Percentiles rank a stretch among this genome's conserved stretches.
These are phyloP conservation scores for Stegostoma tigrinum DNA, from an alignment of 2,113 vertebrate genomes.

Conservation along the genomic window DNA sequence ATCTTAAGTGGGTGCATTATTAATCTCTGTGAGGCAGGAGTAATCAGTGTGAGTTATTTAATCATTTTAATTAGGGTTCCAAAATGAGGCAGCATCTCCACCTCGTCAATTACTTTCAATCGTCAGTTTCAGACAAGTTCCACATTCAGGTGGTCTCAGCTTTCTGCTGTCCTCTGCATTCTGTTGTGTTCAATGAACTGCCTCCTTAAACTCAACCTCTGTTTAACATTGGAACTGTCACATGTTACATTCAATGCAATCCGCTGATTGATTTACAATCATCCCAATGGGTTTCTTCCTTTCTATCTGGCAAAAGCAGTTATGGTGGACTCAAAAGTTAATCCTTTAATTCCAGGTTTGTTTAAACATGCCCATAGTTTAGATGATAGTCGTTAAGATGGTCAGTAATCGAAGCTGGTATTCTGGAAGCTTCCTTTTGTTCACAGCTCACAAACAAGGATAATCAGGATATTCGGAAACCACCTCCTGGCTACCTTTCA, in stretches of 20 bases:
- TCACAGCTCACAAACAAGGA: not conserved
- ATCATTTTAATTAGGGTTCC: not conserved
- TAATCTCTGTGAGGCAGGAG: not conserved
- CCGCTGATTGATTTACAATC: not conserved
- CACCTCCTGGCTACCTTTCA: not conserved
- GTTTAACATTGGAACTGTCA: not conserved
- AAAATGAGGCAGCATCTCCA: not conserved
- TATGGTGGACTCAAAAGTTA: not conserved
- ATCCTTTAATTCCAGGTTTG: not conserved
- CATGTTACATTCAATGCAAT: not conserved
- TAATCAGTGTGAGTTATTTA: not conserved
- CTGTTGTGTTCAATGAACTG: not conserved
- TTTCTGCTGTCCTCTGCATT: not conserved
- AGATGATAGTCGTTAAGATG: not conserved
- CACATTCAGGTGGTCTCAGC: not conserved
- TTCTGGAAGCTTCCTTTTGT: not conserved
- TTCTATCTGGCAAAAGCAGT: not conserved
- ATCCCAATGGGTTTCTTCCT: not conserved
- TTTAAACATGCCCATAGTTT: not conserved
- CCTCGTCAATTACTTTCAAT: not conserved
- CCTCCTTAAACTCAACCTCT: not conserved
- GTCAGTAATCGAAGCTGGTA: not conserved
- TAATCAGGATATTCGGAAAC: not conserved
- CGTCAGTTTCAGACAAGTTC: not conserved
- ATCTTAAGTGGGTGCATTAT: not conserved